These are phyloP conservation scores for Apogon hyalosoma DNA, from an alignment of 2,797 vertebrate species.

Conservation along the genomic window DNA sequence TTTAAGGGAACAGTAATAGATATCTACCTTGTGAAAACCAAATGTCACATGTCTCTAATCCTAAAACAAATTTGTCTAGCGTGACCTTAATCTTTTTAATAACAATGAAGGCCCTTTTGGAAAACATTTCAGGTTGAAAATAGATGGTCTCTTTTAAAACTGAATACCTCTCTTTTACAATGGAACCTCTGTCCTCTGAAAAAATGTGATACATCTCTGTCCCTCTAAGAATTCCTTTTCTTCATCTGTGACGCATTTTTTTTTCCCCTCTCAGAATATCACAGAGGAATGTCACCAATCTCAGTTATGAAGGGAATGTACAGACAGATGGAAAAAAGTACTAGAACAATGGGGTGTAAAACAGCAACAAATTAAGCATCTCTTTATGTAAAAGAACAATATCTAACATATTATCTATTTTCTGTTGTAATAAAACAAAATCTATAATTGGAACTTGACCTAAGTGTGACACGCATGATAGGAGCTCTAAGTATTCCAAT, in stretches of 20 bases:
- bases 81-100: constrained; percentile 48
- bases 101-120: constrained; percentile 52
- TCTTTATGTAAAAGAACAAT: constrained; percentile 5
- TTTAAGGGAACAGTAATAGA: constrained; percentile 11
- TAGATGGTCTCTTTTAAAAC: constrained; percentile 52
- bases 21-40: constrained; percentile 24
- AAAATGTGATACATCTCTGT: constrained; percentile 43
- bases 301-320: constrained; percentile 65
- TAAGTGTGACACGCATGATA: neutral
- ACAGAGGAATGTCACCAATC: constrained; percentile 57
- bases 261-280: constrained; percentile 40
- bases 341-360: constrained; percentile 22
- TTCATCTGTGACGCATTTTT: constrained; percentile 37
- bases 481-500: constrained; percentile 14
- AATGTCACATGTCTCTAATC: constrained; percentile 39
- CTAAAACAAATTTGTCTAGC: constrained; percentile 30
- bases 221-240: constrained; percentile 34
- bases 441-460: constrained; percentile 1
- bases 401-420: constrained; percentile 18
- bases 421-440: constrained; percentile 11
- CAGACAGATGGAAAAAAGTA: constrained; percentile 31
- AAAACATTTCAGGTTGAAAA: constrained; percentile 63
- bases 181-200: constrained; percentile 49
- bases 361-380: constrained; percentile 8
- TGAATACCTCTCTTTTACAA: constrained; percentile 52